A percentile compares a stretch with the other conserved stretches of the same genome.
phyloP scores from a whole-genome alignment of 2,797 vertebrate species.

The Pangasius macronema region DNA sequence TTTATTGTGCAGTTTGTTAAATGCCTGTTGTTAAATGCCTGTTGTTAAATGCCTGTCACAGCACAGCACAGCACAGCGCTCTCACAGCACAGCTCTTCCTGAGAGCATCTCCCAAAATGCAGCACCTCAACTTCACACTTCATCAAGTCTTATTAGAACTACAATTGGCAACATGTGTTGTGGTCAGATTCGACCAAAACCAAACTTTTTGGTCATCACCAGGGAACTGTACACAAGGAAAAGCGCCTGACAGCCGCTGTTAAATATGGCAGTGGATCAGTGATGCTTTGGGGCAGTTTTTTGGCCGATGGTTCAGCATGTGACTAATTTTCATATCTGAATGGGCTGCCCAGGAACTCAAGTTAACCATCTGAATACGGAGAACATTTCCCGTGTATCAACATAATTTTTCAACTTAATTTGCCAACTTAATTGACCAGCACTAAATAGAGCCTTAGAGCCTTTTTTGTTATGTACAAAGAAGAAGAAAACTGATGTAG shows the following conservation, averaged over 20 bases:
- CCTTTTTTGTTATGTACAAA: background rate
- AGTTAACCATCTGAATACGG: conserved; percentile 12
- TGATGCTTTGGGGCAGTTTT: background rate
- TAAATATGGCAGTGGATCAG: background rate
- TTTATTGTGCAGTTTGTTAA: background rate
- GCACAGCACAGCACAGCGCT: background rate
- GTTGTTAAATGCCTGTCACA: too few species aligned
- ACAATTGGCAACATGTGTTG: background rate
- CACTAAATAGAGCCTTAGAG: background rate
- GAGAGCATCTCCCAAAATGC: background rate
- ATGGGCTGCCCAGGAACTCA: background rate
- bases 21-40: background rate
- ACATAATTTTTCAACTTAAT: conserved; percentile 4
- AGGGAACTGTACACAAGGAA: background rate
- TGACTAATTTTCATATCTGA: background rate
- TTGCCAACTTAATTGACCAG: background rate
- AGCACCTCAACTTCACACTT: background rate
- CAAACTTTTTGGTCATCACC: background rate
- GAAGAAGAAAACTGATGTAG: conserved; percentile 16
- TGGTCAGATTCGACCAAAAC: background rate
- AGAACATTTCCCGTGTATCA: background rate
- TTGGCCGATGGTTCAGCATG: background rate
- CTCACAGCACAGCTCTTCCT: background rate
- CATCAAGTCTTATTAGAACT: background rate
- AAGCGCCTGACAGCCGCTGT: background rate